Evolutionary conservation across 2,113 vertebrate species (phyloP), one percentile per base, ranked within the genome.

Genomic region (Cyphomyrus plagiostoma): DNA sequence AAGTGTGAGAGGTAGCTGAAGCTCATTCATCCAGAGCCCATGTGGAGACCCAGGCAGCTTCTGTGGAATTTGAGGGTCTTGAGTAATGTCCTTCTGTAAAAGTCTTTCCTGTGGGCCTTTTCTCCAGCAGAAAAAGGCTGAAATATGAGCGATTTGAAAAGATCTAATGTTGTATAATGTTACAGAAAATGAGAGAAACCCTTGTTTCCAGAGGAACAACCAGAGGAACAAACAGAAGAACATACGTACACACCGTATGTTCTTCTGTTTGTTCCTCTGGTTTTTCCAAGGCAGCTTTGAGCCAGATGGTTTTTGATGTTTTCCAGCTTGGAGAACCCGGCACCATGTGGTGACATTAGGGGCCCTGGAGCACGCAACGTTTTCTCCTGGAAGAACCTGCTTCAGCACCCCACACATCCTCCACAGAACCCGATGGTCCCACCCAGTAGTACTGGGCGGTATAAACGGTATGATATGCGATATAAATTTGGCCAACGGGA

Each of bases 11-110:
- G 42, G 13, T 52, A 89, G 50, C 89, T 90, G 82, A 90, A 83
- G 88, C 49, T 21, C 26, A 86, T 86, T 52, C 70, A 82, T 23
- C 50, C 88, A 19, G 35, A 42, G 80, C 56, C 19, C 26, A n/a
- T 10, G 52, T 89, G 77, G 53, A 88, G 88, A 77, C 91, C 90
- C 89, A 89, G 90, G 91, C 89, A 77, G 58, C 70, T 8, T 46
- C 45, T 4, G 7, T n/a, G 21, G 21, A 46, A 49, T 85, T 21
- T 85, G 82, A 46, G 23, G 45, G 42, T 70, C 46, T 11, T 85
- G 21, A 85, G 42, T 39, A 49, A 49, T 30, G 49, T 17, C 89
- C 86, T 89, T 92, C 89, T 92, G 89, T 86, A 66, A 86, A 53
- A n/a, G 11, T 26, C 46, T n/a, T 85, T 49, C 3, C 46, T 84